Conservation (phyloP, 1,140 invertebrate genomes). For the Chrysopa pallens region DNA sequence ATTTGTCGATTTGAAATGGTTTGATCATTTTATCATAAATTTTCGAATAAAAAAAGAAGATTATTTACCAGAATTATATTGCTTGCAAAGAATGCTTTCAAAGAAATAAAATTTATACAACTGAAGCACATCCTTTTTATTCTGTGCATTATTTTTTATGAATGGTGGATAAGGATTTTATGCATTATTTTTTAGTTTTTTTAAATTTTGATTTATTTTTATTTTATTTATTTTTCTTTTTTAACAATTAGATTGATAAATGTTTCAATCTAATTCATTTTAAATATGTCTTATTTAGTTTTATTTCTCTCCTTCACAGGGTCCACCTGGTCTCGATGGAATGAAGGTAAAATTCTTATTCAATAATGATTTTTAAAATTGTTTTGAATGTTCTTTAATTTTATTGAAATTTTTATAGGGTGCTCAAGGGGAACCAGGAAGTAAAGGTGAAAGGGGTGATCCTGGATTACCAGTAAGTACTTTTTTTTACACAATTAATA, state of each 20-base stretch:
- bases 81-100: too few species aligned
- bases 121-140: too few species aligned
- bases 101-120: too few species aligned
- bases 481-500: neutral
- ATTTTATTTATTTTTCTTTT: slow-evolving; percentile 12
- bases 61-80: too few species aligned
- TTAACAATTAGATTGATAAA: slow-evolving; percentile 4
- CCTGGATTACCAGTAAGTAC: slow-evolving; percentile 74
- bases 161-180: slow-evolving; percentile 8
- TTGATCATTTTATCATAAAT: too few species aligned
- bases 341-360: slow-evolving; percentile 37
- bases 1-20: too few species aligned
- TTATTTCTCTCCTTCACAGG: slow-evolving; percentile 32
- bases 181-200: slow-evolving; percentile 7
- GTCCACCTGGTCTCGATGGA: slow-evolving; percentile 50
- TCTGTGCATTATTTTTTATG: neutral
- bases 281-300: slow-evolving; percentile 4
- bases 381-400: neutral
- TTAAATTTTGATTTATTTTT: slow-evolving; percentile 11
- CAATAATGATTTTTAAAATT: neutral
- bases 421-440: slow-evolving; percentile 75
- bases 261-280: too few species aligned
- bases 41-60: too few species aligned
- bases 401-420: slow-evolving; percentile 39
- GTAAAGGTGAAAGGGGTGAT: slow-evolving; percentile 79